phyloP scores from a whole-genome alignment of 2,888 invertebrate species.

The Clistopyga incitator region DNA sequence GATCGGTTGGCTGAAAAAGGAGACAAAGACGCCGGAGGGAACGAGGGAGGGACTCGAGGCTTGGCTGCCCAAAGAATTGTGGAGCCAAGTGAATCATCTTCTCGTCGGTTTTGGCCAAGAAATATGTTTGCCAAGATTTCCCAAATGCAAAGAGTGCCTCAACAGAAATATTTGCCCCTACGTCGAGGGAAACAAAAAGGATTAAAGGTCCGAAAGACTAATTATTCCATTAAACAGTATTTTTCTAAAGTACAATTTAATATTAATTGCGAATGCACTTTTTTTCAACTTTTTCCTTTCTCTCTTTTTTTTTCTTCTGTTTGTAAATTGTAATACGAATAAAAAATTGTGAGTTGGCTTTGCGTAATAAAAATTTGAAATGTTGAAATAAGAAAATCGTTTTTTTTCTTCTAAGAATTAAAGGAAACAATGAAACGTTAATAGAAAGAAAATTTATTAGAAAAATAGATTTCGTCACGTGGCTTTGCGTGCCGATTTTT shows the following conservation, averaged over 20 bases:
- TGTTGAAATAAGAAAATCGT: too few species aligned
- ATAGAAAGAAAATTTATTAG: conserved; percentile 8
- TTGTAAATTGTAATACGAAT: neutral
- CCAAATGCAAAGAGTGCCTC: conserved; percentile 93
- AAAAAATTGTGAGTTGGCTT: neutral
- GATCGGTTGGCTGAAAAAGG: conserved; percentile 91
- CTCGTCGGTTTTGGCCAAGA: conserved; percentile 99
- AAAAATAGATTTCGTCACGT: conserved; percentile 66
- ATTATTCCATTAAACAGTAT: conserved; percentile 29
- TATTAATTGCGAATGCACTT: neutral
- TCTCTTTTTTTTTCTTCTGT: neutral
- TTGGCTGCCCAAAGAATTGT: conserved; percentile 94
- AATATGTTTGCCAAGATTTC: conserved; percentile 92
- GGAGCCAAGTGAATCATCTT: conserved; percentile 95
- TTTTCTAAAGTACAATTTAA: conserved; percentile 35
- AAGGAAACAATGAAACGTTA: conserved; percentile 19
- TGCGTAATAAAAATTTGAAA: too few species aligned
- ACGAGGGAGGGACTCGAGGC: conserved; percentile 93
- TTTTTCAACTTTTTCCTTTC: too few species aligned
- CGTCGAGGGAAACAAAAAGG: conserved; percentile 81
- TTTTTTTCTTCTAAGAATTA: too few species aligned
- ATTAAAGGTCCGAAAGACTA: conserved; percentile 10
- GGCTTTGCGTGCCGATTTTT: conserved; percentile 84
- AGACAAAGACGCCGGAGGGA: conserved; percentile 93
- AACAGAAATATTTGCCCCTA: conserved; percentile 94